These are phyloP conservation scores for Falco novaeseelandiae DNA, from an alignment of 2,797 vertebrate genomes.

Conservation along the genomic window DNA sequence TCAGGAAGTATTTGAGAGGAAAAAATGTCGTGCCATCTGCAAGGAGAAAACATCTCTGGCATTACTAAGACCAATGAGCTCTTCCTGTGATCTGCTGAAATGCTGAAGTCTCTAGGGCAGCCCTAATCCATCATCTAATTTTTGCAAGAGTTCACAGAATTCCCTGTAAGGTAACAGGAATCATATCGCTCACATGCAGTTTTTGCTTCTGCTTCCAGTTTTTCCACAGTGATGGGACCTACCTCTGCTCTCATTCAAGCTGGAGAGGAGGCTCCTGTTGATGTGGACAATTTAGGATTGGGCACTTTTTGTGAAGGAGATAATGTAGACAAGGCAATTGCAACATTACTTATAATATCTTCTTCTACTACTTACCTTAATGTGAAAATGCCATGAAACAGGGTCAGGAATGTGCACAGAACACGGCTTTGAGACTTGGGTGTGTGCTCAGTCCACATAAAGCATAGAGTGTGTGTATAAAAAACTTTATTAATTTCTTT, in stretches of 20 bases:
- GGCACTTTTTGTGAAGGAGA: not conserved
- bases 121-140: slow-evolving; percentile 15
- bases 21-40: not conserved
- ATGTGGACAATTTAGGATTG: not conserved
- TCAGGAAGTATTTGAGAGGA: not conserved
- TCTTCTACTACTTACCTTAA: not conserved
- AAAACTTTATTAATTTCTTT: not conserved
- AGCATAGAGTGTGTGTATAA: not conserved
- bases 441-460: not conserved
- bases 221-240: not conserved
- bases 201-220: not conserved
- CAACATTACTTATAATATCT: not conserved
- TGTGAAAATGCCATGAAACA: not conserved
- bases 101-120: not conserved
- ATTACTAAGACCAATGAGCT: not conserved
- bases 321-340: not conserved
- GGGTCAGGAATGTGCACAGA: not conserved
- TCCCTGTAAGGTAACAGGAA: not conserved
- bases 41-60: not conserved
- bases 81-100: not conserved
- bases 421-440: not conserved
- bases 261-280: not conserved
- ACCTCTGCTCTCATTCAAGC: not conserved
- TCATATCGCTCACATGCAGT: not conserved
- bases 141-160: slow-evolving; percentile 27